Conservation (phyloP, 2,888 invertebrate species). For the Hetaerina titia region DNA sequence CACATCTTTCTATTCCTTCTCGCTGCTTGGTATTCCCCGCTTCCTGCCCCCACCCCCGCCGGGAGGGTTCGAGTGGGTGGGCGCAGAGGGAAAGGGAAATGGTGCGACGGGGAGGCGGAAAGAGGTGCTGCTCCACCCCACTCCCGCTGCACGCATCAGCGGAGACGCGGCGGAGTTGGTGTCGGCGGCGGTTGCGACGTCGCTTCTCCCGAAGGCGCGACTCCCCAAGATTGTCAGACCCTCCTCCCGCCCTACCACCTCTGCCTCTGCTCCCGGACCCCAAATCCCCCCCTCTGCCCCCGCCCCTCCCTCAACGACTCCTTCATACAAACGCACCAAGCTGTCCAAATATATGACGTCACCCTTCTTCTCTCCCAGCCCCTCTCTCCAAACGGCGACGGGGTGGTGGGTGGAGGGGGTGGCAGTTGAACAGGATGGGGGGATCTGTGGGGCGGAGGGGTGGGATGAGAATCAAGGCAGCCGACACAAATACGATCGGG, state of each 20-base stretch:
- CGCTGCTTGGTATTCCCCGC: not conserved
- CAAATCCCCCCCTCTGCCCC: not conserved
- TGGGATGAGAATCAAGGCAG: not conserved
- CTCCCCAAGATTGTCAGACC: too few relatives aligned
- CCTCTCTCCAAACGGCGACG: not conserved
- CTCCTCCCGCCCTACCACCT: too few relatives aligned
- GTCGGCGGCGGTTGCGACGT: too few relatives aligned
- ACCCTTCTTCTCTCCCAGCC: not conserved
- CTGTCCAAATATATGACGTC: not conserved
- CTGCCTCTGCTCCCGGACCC: not conserved
- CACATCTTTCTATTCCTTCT: not conserved
- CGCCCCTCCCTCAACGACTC: not conserved
- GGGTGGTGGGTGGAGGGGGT: not conserved
- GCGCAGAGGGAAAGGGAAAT: not conserved
- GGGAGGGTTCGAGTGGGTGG: not conserved
- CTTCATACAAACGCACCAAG: not conserved
- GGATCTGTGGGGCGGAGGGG: not conserved
- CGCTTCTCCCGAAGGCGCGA: too few relatives aligned
- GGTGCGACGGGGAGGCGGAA: too few relatives aligned
- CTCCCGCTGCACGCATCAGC: too few relatives aligned
- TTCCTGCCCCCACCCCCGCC: not conserved
- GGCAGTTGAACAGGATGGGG: not conserved
- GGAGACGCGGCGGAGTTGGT: too few relatives aligned
- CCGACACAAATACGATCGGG: too few relatives aligned
- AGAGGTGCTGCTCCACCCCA: too few relatives aligned